These are phyloP conservation scores for Hozukius guyotensis DNA, from an alignment of 2,797 vertebrate species.

Conservation along the genomic window DNA sequence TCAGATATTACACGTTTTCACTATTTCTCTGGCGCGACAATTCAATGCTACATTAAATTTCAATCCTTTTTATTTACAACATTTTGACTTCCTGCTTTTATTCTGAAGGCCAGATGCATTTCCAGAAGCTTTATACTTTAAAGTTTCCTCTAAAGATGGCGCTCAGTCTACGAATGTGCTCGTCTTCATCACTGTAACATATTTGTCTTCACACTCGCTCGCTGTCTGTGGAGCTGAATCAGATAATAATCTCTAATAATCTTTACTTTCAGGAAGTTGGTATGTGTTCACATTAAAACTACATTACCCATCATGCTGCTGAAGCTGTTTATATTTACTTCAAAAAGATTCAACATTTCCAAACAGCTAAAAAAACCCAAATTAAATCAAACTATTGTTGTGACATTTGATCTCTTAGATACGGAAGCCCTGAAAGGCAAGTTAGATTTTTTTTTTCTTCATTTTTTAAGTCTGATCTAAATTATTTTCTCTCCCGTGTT, in stretches of 20 bases:
- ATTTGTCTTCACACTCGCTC: not conserved
- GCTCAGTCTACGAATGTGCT: too few relatives aligned
- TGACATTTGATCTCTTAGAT: not conserved
- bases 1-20: not conserved
- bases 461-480: too few relatives aligned
- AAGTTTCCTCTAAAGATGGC: not conserved
- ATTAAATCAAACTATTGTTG: not conserved
- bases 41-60: not conserved
- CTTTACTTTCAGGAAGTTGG: not conserved
- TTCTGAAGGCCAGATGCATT: not conserved
- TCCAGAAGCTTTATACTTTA: not conserved
- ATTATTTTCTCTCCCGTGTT: too few relatives aligned
- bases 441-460: too few relatives aligned
- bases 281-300: not conserved
- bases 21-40: not conserved
- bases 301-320: not conserved
- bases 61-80: not conserved
- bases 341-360: too few relatives aligned
- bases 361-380: too few relatives aligned
- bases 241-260: too few relatives aligned
- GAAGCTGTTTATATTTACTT: not conserved
- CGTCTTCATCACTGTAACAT: not conserved
- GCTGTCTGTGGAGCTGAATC: too few relatives aligned
- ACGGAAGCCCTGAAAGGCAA: not conserved
- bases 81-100: not conserved